phyloP scores from a whole-genome alignment of 2,113 vertebrate species.

The Ailurus styani region DNA sequence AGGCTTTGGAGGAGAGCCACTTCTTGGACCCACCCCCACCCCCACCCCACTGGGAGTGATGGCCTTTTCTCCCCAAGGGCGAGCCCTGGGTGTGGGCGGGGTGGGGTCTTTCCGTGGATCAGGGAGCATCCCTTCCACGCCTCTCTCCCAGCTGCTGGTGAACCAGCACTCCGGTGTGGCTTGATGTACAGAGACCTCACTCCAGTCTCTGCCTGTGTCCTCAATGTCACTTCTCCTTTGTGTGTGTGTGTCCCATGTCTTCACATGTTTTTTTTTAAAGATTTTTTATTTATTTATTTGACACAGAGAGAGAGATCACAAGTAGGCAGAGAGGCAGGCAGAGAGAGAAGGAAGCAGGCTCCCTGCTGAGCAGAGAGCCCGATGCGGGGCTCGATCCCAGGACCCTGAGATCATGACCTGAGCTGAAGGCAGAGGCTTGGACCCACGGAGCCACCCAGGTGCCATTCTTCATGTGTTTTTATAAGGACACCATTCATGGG shows the following conservation, averaged over 20 bases:
- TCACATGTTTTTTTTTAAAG: neutral
- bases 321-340: too few relatives aligned
- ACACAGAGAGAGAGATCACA: too few relatives aligned
- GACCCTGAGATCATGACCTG: too few relatives aligned
- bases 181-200: neutral
- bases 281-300: too few relatives aligned
- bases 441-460: too few relatives aligned
- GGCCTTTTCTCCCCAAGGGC: too few relatives aligned
- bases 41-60: too few relatives aligned
- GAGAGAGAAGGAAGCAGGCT: too few relatives aligned
- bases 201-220: neutral
- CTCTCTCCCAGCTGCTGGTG: neutral
- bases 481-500: neutral
- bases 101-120: neutral
- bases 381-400: too few relatives aligned
- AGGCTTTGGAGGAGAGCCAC: neutral
- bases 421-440: too few relatives aligned
- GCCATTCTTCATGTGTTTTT: neutral
- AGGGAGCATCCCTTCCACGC: neutral
- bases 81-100: too few relatives aligned
- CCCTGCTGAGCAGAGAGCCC: too few relatives aligned
- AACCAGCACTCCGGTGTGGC: neutral
- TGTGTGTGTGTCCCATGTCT: neutral
- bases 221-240: neutral
- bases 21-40: neutral